Evolutionary conservation across 1,140 invertebrate species (phyloP).

Genomic region (Archegozetes longisetosus): DNA sequence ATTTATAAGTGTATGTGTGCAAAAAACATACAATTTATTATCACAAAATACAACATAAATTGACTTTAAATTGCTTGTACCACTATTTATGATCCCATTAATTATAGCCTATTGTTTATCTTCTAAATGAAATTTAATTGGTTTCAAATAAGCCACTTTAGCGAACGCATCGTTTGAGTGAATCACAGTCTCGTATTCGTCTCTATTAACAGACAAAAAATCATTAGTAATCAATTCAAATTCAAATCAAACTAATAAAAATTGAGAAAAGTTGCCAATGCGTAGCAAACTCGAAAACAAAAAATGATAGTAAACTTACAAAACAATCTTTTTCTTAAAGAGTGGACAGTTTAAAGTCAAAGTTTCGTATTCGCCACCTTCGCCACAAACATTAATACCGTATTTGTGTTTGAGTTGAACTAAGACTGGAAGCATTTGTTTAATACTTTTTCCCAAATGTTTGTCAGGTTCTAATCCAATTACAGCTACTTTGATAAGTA

Average conservation of each 20-base stretch:
- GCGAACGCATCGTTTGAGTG: conserved; percentile 80
- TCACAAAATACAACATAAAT: no score
- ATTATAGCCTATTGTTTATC: no score
- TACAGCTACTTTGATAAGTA: conserved; percentile 90
- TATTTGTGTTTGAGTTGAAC: conserved; percentile 79
- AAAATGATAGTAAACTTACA: conserved; percentile 50
- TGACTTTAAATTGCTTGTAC: no score
- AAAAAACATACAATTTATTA: no score
- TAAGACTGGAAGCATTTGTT: conserved; percentile 67
- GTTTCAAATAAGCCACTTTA: conserved; percentile 77
- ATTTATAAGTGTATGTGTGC: no score
- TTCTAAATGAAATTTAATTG: conserved; percentile 50
- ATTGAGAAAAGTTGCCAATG: not conserved
- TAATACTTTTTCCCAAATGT: conserved; percentile 72
- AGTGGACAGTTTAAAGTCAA: conserved; percentile 92
- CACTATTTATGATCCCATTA: no score
- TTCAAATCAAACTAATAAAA: conserved; percentile 34
- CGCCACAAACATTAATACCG: conserved; percentile 91
- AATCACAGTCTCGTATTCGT: conserved; percentile 68
- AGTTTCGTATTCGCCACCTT: conserved; percentile 97
- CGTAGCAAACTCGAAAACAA: not conserved
- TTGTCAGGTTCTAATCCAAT: conserved; percentile 52
- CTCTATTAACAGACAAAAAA: no score
- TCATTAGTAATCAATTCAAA: no score
- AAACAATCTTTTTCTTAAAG: conserved; percentile 70